Base-by-base conservation (phyloP, 1,140 invertebrate genomes). In the Scaptomyza hsui region DNA sequence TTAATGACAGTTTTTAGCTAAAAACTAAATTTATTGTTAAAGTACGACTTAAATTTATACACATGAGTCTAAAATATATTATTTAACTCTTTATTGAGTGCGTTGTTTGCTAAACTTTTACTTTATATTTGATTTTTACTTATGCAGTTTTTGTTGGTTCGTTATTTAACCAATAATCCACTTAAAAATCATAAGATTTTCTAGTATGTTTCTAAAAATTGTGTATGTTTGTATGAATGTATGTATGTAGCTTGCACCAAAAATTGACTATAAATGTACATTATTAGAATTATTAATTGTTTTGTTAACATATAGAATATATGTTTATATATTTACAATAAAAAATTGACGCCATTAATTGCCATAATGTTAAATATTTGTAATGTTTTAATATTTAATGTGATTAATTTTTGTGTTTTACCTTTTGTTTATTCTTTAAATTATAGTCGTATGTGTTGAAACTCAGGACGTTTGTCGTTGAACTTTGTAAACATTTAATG, bases 281-380 rank as follows among this genome's bases (percentile, higher is more conserved):
- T 32, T 77, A 55, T 71, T 75, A 24, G 44, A 76, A 52, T 62
- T 51, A 39, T 35, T 21, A 68, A 72, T 52, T 29, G 1, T 21
- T 51, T 48, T 61, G 57, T 69, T 57, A 52, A 73, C 57, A 73
- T 69, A 64, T 73, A 68, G 57, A 61, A 57, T 69, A 51, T 35
- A 61, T 45, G 68, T 88, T 81, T 88, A 68, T 45, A 68, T 85
- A 88, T 82, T 88, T 86, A 78, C 82, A 86, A 69, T 81, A 81
- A 51, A 71, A 82, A 88, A 88, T 88, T 88, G 82, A 88, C 82
- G 65, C 61, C 63, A 70, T 78, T 88, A 88, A 88, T 88, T 88
- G 82, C 78, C 67, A 69, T 72, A 26, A 69, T 56, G 65, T 78
- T 62, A 24, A 69, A 61, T 77, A 60, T 53, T 49, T 64, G 60